Evolutionary conservation across 2,797 vertebrate species (phyloP), one percentile per base, ranked within the genome.

Genomic region (Thalassophryne amazonica): DNA sequence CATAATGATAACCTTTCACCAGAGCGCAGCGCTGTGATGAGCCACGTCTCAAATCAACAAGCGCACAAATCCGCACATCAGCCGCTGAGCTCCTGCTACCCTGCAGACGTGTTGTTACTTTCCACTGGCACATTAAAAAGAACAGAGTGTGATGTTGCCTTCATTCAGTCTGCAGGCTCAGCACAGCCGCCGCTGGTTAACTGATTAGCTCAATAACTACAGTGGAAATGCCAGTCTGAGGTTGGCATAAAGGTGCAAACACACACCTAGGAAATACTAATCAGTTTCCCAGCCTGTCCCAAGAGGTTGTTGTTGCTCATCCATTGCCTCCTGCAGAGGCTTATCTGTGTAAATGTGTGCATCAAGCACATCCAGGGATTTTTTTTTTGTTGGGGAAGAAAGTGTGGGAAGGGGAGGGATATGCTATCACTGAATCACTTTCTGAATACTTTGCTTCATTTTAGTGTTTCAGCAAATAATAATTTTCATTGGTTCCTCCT

Each of bases 241-340:
- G 60, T 36, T 60, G 71, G 71, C 69, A 61, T 54, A 59, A 71
- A 72, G 78, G 65, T 64, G 66, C 54, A 72, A 70, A 56, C 59
- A 52, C 73, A 65, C 74, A 71, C 78, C 34, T 54, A 66, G 67
- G 67, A 85, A 85, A 79, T 79, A 73, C 59, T 75, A 80, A 87
- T 85, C 83, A 78, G 75, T 57, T 62, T 65, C 43, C 53, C n/a
- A 25, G 47, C 55, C 58, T 73, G 37, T 72, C 46, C 36, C 35
- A 2, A 57, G 63, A 49, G 69, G 53, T 50, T 45, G 61, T 45
- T 41, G 41, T n/a, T 49, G 37, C 17, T 46, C 21, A 47, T 59
- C 53, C 53, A 57, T 53, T 13, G 48, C 37, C 40, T 54, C 43
- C 42, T 50, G 58, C 56, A 41, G 40, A 17, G 36, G 12, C 30